Conservation (phyloP, 2,888 invertebrate species). For the Tenthredo notha region DNA sequence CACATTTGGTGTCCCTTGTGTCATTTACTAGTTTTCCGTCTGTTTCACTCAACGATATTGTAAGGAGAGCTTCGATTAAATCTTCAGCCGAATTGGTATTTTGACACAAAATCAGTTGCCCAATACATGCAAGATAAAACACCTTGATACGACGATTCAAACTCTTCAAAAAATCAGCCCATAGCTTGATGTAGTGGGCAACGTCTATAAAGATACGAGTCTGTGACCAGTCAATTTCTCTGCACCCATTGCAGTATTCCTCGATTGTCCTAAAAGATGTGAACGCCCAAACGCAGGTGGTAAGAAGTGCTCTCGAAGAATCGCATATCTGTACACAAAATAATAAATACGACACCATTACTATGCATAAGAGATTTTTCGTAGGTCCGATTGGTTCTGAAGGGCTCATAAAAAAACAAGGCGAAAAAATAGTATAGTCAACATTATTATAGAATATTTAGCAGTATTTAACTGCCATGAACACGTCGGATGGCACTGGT, state of each 20-base stretch:
- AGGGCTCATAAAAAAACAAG: too few relatives aligned
- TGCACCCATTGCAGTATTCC: not conserved
- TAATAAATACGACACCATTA: too few relatives aligned
- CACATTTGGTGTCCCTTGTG: not conserved
- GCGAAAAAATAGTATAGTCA: too few relatives aligned
- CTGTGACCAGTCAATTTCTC: not conserved
- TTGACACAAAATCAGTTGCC: not conserved
- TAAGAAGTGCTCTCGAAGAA: too few relatives aligned
- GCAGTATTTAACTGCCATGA: too few relatives aligned
- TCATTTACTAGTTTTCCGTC: not conserved
- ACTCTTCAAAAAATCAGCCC: not conserved
- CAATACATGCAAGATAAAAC: not conserved
- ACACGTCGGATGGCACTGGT: too few relatives aligned
- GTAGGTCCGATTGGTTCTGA: too few relatives aligned
- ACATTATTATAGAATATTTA: too few relatives aligned
- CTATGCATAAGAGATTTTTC: too few relatives aligned
- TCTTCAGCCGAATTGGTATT: not conserved
- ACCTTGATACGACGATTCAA: not conserved
- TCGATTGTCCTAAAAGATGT: constrained; percentile 9
- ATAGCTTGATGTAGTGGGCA: constrained; percentile 6
- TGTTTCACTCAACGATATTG: not conserved
- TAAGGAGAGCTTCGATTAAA: not conserved
- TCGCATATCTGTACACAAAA: too few relatives aligned
- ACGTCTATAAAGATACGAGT: constrained; percentile 12
- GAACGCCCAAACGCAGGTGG: not conserved